Conservation (phyloP, 64 coral and sea anemone genomes). For the Anthopleura sola region DNA sequence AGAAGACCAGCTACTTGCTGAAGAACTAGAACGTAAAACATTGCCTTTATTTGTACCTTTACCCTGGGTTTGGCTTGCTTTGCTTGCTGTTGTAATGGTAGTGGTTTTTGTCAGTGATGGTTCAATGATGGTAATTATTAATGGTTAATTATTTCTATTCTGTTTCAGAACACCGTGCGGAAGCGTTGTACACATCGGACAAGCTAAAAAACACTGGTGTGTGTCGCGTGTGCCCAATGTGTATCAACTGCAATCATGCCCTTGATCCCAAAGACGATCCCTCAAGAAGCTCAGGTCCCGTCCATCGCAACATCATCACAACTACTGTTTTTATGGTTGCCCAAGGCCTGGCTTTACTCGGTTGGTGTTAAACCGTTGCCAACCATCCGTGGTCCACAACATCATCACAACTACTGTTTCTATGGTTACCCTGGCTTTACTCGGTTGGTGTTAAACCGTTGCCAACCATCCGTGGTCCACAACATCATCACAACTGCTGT, state of each 20-base stretch:
- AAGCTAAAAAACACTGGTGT: background rate
- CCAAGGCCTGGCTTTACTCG: background rate
- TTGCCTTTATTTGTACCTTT: too few species aligned
- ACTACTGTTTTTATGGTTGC: background rate
- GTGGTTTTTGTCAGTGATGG: too few species aligned
- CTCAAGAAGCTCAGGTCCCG: background rate
- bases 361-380: background rate
- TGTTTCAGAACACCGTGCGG: conserved; percentile 14
- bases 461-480: too few species aligned
- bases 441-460: background rate
- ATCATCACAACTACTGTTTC: background rate
- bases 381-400: too few species aligned
- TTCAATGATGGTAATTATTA: too few species aligned
- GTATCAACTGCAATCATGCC: conserved; percentile 2
- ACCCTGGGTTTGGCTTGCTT: too few species aligned
- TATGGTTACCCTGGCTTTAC: background rate
- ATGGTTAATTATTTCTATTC: background rate
- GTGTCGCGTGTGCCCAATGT: conserved; percentile 7
- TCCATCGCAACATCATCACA: background rate
- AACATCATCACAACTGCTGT: background rate
- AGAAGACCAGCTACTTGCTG: too few species aligned
- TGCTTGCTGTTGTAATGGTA: too few species aligned
- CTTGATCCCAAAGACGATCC: background rate
- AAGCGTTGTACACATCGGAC: conserved; percentile 15
- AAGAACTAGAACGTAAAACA: too few species aligned